phyloP scores from a whole-genome alignment of 2,797 vertebrate genomes.

The Rhinophrynus dorsalis region DNA sequence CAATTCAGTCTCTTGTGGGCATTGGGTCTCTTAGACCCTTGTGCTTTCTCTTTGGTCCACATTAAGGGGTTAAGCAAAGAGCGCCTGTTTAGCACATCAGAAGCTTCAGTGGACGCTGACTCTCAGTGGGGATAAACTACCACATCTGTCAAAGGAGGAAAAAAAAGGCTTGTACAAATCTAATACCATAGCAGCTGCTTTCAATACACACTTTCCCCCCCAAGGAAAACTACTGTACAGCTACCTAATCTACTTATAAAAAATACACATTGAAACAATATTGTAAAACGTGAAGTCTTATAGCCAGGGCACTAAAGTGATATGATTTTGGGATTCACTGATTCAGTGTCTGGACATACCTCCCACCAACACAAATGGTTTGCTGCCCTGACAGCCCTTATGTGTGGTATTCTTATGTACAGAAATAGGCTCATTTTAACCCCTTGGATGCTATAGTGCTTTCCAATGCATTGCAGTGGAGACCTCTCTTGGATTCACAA shows the following conservation, averaged over 20 bases:
- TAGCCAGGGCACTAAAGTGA: not conserved
- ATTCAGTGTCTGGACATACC: slow-evolving; percentile 2
- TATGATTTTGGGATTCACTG: slow-evolving; percentile 1
- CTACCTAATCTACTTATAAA: slow-evolving; percentile 59
- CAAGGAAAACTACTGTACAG: slow-evolving; percentile 69
- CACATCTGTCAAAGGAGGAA: slow-evolving; percentile 73
- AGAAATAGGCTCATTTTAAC: too few species aligned
- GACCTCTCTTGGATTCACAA: too few species aligned
- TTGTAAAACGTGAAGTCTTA: slow-evolving; percentile 16
- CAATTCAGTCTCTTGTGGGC: too few species aligned
- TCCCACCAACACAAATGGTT: not conserved
- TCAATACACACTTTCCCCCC: slow-evolving; percentile 58
- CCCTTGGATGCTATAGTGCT: too few species aligned
- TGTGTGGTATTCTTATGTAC: too few species aligned
- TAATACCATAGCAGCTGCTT: slow-evolving; percentile 68
- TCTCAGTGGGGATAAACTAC: slow-evolving; percentile 52
- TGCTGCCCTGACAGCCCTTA: not conserved
- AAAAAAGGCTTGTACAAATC: slow-evolving; percentile 56
- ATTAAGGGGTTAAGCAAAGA: too few species aligned
- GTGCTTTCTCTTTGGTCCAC: too few species aligned
- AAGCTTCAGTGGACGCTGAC: slow-evolving; percentile 60
- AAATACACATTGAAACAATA: slow-evolving; percentile 48
- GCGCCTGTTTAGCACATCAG: slow-evolving; percentile 61
- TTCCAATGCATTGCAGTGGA: too few species aligned
- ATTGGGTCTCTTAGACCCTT: too few species aligned